Evolutionary conservation across 2,888 invertebrate genomes (phyloP), one percentile per base, ranked within the genome.

Genomic region (Sphinx pinastri): DNA sequence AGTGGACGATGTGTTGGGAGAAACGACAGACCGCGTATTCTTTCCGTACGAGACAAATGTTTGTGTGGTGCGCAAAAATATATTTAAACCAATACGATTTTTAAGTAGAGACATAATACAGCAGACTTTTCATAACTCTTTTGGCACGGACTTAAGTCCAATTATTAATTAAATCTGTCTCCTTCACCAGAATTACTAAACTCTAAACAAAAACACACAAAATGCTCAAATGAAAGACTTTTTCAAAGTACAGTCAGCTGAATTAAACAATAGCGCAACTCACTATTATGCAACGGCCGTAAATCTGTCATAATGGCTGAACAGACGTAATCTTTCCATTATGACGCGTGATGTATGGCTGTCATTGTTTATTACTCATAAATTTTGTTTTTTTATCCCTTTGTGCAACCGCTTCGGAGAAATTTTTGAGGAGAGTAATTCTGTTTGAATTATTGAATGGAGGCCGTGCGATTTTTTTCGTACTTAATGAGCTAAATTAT

Each of bases 311-410:
- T 76, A 76, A 63, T 63, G 73, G 75, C 71, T 71, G 87, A 88
- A 19, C 88, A 85, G 84, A 81, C 84, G 83, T 91, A 92, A 93
- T 92, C 92, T 91, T 86, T 84, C 87, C 88, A 89, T 92, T 92
- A 92, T 93, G 93, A 93, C 88, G 90, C 87, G 88, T 93, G 93
- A 93, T 92, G 91, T 86, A 92, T 91, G 88, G 86, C 90, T 82
- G 78, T 81, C 85, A 89, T 93, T 93, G 91, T 89, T 85, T 84
- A 84, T 82, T 78, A 81, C 74, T 82, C 88, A 83, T 91, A 90
- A 90, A 91, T 91, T 88, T 83, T 71, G 73, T 73, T 79, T 83
- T 63, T 63, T 60, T 38, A 47, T 19, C n/a, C 19, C 13, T 13
- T 63, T 49, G 63, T 63, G 49, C 63, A 63, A 47, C 47, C 47